Base-by-base conservation (phyloP, 2,888 invertebrate species). In the Andrena hattorfiana region DNA sequence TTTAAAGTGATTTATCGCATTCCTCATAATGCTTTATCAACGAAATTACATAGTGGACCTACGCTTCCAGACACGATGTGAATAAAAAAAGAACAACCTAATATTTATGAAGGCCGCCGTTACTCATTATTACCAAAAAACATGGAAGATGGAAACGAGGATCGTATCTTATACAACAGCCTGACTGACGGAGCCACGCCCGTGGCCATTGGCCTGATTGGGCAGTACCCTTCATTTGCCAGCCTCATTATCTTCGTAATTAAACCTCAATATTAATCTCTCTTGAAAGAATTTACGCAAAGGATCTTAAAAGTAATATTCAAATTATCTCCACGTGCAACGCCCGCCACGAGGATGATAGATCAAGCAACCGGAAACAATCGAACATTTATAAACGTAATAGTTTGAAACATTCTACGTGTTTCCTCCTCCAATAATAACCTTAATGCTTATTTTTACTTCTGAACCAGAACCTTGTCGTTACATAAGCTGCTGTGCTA, bases 171-270 rank as follows among this genome's bases (percentile, higher is more conserved):
- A n/a, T 28, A n/a, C 28, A 68, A 32, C 42, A 51, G 54, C 30
- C 48, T 60, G 56, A 32, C 48, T 66, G 51, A 60, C n/a, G n/a
- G 13, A 8, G 35, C 66, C 77, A 71, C 54, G 62, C 48, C 71
- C 54, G 42, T 78, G 32, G 23, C 28, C 70, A 71, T 77, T 30
- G 30, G 35, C 69, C 20, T 49, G 48, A 77, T 71, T 77, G 48
- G 48, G 23, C 20, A 63, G 26, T 49, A 66, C 32, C 63, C 28
- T 68, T 78, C 56, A 51, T 81, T 78, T 72, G 35, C 54, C 56
- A 30, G 42, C 49, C 69, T 79, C 59, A 70, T 79, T 72, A 78
- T 79, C 42, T 64, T 78, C 23, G 48, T 81, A 68, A 73, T 81
- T 73, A 78, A 72, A 60, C 49, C 72, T 56, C 23, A 48, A 62